Evolutionary conservation across 2,113 vertebrate species (phyloP), one percentile per base, ranked within the genome.

Genomic region (Burhinus bistriatus): DNA sequence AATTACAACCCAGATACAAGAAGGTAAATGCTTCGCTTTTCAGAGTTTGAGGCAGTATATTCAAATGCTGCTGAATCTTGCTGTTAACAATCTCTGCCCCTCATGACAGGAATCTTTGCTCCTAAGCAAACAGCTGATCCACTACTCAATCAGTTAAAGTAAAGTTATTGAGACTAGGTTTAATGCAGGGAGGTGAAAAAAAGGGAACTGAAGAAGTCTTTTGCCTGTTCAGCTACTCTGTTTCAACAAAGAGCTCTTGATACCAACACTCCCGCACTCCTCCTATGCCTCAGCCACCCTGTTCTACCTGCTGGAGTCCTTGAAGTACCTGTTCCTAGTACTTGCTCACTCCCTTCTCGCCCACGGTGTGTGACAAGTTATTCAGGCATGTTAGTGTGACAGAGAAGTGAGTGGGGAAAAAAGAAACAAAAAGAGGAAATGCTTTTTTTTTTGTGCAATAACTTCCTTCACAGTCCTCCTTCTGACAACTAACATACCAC

Each of bases 281-380:
- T 80, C 38, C 5, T 27, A 45, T 11, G 30, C 29, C 32, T 34
- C 69, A 26, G 54, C 13, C n/a, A 64, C 12, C 21, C 42, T 1
- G 0, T 80, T 59, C 42, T 19, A 40, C 7, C 34, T 69, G 47
- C 70, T 45, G 44, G 9, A 76, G 17, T 9, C 29, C 23, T 71
- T 14, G 4, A 12, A 85, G 40, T 49, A 55, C 26, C 64, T 32
- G 8, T 8, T 54, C n/a, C 32, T 13, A 42, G 30, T 15, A 71
- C 15, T 34, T 47, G 21, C 47, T 64, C 4, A 11, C 14, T 80
- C 62, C 61, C 32, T 65, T 59, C 72, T 11, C 2, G 1, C 22
- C 6, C 42, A 68, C 2, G 0, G 26, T 5, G 44, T 5, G 44
- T 11, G 20, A 20, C 0, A 0, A 64, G 49, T 45, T 49, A 66